Evolutionary conservation across 1,140 invertebrate species (phyloP).

Genomic region (Lepidurus couesii): DNA sequence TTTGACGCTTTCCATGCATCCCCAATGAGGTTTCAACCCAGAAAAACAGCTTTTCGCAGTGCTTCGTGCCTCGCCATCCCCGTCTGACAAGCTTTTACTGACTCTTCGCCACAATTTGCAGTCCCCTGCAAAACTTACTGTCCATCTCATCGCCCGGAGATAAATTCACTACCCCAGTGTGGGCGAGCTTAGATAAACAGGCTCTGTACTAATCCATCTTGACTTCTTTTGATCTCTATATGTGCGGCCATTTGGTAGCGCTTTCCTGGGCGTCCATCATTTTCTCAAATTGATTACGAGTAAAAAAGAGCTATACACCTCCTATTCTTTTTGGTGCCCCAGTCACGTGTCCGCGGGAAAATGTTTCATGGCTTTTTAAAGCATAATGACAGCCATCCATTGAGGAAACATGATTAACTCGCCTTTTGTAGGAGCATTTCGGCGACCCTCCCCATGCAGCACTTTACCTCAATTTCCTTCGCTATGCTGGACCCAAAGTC

Average conservation of each 20-base stretch:
- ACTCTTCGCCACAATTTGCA: conserved; percentile 6
- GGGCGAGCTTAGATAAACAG: background rate
- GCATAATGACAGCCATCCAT: conserved; percentile 6
- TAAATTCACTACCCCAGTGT: background rate
- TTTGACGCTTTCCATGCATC: conserved; percentile 16
- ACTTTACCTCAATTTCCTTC: background rate
- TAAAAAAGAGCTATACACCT: background rate
- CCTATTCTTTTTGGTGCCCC: background rate
- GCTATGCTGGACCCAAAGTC: background rate
- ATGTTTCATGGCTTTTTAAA: background rate
- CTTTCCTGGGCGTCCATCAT: too few relatives aligned
- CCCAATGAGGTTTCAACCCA: conserved; percentile 4
- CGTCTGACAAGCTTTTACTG: conserved; percentile 1
- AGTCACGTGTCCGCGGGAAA: background rate
- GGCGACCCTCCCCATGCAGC: background rate
- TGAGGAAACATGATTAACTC: background rate
- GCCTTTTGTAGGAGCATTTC: background rate
- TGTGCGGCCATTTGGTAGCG: too few relatives aligned
- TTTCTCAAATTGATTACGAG: conserved; percentile 6
- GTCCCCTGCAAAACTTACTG: background rate
- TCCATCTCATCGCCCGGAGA: background rate
- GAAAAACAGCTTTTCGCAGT: conserved; percentile 15
- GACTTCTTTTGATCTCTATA: background rate
- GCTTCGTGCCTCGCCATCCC: background rate
- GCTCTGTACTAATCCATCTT: background rate